Evolutionary conservation across 2,888 invertebrate species (phyloP), one percentile per base, ranked within the genome.

Genomic region (Napeogenes inachia): DNA sequence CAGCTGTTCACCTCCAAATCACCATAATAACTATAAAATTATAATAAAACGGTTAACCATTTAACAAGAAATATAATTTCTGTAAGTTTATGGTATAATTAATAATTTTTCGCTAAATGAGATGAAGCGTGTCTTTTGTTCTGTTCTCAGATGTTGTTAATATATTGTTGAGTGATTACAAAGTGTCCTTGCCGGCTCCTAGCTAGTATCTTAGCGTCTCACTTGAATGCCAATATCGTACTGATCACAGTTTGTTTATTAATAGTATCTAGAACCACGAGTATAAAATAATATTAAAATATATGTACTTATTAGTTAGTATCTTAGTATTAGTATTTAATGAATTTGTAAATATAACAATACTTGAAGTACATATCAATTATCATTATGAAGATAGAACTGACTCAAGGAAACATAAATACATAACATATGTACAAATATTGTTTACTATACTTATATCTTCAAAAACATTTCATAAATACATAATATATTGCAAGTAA

Each of bases 171-270:
- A 21, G 21, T 21, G 21, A 21, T 21, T 21, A 21, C 21, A 21
- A 21, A 21, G 21, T 21, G 21, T 75, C 80, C 80, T 75, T 70
- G 75, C 70, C 73, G 74, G 75, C 80, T 77, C 80, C 80, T 79
- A 74, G 77, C 80, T 79, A 74, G 77, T 82, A 80, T 75, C 78
- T 73, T 71, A 76, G 71, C 79, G 86, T 82, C 81, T 82, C 80
- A 84, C 78, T 79, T 85, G 84, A 87, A 84, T 86, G 85, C 81
- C 85, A 86, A 85, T 84, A 73, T 68, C 73, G 67, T 66, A 62
- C 60, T 35, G 30, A 53, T 45, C 50, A 30, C 12, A 30, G n/a
- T 50, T 30, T 50, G 8, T 12, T 10, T 30, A 50, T 13, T n/a
- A 13, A 47, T 21, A 6, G 47, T 3, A 21, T 13, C 4, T 45